These are phyloP conservation scores for Lepeophtheirus nordmannii DNA, from an alignment of 2,888 invertebrate genomes.

Conservation along the genomic window DNA sequence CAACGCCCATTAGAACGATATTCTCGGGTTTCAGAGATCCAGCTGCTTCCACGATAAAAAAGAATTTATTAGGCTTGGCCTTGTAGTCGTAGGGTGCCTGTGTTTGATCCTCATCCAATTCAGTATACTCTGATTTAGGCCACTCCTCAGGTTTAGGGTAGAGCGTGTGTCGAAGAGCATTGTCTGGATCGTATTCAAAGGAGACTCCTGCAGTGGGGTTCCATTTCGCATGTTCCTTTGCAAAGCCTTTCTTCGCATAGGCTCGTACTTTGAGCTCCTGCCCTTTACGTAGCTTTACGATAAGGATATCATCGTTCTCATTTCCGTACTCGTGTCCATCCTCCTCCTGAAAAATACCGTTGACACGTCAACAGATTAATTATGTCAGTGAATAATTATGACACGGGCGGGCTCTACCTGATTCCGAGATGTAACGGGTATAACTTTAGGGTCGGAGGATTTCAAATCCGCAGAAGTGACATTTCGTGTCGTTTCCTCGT, in stretches of 20 bases:
- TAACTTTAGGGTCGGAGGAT: conserved; percentile 72
- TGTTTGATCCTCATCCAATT: conserved; percentile 52
- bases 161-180: conserved; percentile 83
- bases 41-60: conserved; percentile 85
- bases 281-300: conserved; percentile 57
- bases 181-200: conserved; percentile 99
- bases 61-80: conserved; percentile 91
- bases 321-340: conserved; percentile 20
- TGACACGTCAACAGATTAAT: too few relatives aligned
- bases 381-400: too few relatives aligned
- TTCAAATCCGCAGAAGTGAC: conserved; percentile 93
- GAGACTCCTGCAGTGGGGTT: conserved; percentile 96
- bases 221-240: conserved; percentile 99
- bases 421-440: conserved; percentile 60
- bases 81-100: conserved; percentile 83
- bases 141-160: conserved; percentile 94
- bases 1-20: conserved; percentile 86
- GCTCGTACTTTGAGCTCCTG: conserved; percentile 87
- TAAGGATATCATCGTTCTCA: conserved; percentile 43
- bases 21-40: conserved; percentile 90
- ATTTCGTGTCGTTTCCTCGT: conserved; percentile 80
- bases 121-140: conserved; percentile 95
- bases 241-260: conserved; percentile 90
- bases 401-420: not conserved
- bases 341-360: not conserved